Evolutionary conservation across 1,140 invertebrate genomes (phyloP).

Genomic region (Drosophila pseudoananassae): DNA sequence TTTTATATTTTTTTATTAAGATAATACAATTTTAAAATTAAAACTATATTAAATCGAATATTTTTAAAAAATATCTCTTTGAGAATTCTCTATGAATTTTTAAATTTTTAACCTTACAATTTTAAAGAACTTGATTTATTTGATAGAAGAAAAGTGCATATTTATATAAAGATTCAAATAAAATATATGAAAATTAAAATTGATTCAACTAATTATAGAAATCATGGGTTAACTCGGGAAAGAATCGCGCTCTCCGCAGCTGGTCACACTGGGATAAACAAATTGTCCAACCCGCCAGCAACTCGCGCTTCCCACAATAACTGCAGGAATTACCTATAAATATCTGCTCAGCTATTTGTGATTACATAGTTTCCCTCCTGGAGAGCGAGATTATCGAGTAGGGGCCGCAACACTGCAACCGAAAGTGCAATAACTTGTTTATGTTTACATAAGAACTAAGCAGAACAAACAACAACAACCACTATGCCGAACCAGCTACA

Average conservation of each 20-base stretch:
- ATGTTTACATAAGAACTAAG: constrained; percentile 74
- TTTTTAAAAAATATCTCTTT: no score
- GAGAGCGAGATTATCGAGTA: constrained; percentile 40
- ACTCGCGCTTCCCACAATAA: constrained; percentile 27
- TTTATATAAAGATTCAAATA: background rate
- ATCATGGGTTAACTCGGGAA: background rate
- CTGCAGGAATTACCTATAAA: constrained; percentile 19
- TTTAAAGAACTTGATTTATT: no score
- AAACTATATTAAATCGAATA: no score
- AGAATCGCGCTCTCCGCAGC: background rate
- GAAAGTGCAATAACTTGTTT: constrained; percentile 61
- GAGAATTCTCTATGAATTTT: no score
- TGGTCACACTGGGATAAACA: constrained; percentile 46
- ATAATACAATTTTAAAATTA: no score
- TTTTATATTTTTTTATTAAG: no score
- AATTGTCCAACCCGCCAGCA: constrained; percentile 24
- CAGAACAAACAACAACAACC: constrained; percentile 43
- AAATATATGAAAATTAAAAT: background rate
- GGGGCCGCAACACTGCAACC: constrained; percentile 15
- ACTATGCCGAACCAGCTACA: constrained; percentile 68
- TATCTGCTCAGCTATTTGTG: constrained; percentile 29
- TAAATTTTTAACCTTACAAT: no score
- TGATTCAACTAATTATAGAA: background rate
- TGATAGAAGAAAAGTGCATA: no score
- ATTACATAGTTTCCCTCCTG: constrained; percentile 36